Conservation (phyloP, 2,113 vertebrate genomes). For the Pandion haliaetus region DNA sequence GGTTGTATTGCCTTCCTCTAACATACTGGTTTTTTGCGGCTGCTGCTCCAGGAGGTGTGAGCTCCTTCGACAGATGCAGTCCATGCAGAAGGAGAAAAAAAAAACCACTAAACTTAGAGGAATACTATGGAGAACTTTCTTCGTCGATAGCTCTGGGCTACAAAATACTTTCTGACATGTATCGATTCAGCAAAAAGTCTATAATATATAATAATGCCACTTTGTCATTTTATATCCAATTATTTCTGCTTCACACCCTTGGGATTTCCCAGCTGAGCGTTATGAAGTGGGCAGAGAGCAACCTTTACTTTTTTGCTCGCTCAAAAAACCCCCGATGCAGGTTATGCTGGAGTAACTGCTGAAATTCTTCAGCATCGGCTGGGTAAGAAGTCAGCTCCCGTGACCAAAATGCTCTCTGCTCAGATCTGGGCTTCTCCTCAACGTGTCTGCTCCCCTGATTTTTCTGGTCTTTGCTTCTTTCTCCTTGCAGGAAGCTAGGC, state of each 20-base stretch:
- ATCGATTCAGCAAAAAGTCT: background rate
- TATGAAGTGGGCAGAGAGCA: background rate
- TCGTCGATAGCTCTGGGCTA: background rate
- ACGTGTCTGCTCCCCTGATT: no score
- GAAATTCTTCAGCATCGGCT: background rate
- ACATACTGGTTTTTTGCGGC: background rate
- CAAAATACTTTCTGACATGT: background rate
- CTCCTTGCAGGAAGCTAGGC: background rate
- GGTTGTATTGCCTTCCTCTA: background rate
- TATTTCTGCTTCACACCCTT: background rate
- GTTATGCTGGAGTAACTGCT: background rate
- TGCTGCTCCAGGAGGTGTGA: background rate
- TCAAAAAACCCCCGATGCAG: accelerated
- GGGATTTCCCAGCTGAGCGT: background rate
- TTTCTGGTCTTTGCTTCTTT: background rate
- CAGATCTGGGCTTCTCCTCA: background rate
- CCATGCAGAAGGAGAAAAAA: background rate
- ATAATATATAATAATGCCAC: background rate
- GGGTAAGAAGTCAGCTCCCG: background rate
- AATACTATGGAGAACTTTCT: background rate
- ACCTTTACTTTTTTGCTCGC: background rate
- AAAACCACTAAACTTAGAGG: background rate
- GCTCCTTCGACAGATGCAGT: background rate
- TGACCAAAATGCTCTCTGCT: background rate
- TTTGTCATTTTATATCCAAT: background rate